Conservation (phyloP, 2,797 vertebrate species). For the Vultur gryphus region DNA sequence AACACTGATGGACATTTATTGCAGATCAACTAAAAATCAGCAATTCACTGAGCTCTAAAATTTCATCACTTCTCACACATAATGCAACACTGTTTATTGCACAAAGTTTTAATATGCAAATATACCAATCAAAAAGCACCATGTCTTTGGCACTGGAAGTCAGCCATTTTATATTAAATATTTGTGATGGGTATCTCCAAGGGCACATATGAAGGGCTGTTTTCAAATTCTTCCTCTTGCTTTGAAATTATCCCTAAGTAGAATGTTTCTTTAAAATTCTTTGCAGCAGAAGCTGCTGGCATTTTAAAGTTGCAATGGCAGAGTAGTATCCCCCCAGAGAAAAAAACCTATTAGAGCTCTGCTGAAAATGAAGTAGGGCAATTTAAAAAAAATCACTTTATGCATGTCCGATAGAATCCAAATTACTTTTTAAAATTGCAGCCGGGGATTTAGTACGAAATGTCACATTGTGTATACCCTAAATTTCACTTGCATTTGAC, state of each 20-base stretch:
- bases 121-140: background rate
- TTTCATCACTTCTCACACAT: background rate
- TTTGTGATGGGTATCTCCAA: background rate
- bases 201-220: background rate
- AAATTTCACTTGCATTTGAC: background rate
- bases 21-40: background rate
- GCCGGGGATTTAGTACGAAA: background rate
- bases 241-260: background rate
- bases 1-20: background rate
- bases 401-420: background rate
- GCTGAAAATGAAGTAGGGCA: background rate
- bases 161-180: background rate
- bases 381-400: background rate
- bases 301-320: background rate
- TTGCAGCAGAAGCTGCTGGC: background rate
- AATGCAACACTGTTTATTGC: background rate
- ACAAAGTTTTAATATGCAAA: background rate
- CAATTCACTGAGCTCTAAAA: background rate
- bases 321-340: background rate
- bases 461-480: background rate
- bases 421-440: background rate
- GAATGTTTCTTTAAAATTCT: background rate
- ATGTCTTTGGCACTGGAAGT: background rate
- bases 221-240: background rate
- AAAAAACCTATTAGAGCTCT: background rate